phyloP scores from a whole-genome alignment of 2,888 invertebrate species.

The Microdon myrmicae region DNA sequence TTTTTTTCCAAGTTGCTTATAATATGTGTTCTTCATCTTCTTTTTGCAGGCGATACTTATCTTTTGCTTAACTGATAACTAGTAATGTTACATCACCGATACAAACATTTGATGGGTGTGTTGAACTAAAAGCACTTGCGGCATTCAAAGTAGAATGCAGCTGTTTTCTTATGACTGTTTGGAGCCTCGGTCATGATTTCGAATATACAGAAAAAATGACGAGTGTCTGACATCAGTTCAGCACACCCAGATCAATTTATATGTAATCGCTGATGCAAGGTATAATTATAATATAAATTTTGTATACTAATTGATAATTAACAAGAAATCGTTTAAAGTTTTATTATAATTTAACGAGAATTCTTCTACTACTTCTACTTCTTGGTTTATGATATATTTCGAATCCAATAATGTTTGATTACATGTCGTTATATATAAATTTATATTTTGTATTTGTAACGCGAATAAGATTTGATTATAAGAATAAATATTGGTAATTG shows the following conservation, averaged over 20 bases:
- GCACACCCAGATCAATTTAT: too few species aligned
- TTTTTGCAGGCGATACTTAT: conserved; percentile 48
- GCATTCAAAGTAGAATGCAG: conserved; percentile 6
- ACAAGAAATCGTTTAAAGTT: conserved; percentile 50
- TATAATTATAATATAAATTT: too few species aligned
- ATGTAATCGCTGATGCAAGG: too few species aligned
- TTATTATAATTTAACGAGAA: conserved; percentile 35
- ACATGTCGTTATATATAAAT: conserved; percentile 3
- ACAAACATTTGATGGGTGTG: conserved; percentile 44
- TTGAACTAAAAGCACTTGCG: conserved; percentile 36
- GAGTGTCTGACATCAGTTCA: too few species aligned
- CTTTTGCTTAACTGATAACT: conserved; percentile 52
- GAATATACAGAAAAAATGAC: too few species aligned
- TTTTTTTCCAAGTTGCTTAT: too few species aligned
- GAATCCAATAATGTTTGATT: too few species aligned
- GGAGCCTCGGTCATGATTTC: too few species aligned
- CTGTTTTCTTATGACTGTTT: too few species aligned
- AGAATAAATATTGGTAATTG: conserved; percentile 34
- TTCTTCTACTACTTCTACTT: conserved; percentile 34
- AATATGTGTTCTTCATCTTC: too few species aligned
- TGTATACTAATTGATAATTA: conserved; percentile 47
- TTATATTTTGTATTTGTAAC: conserved; percentile 1
- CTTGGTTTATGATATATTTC: conserved; percentile 13
- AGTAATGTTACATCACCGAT: conserved; percentile 41
- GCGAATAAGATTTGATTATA: conserved; percentile 26